phyloP scores from a whole-genome alignment of 2,797 vertebrate genomes.

The Coregonus suidteri region DNA sequence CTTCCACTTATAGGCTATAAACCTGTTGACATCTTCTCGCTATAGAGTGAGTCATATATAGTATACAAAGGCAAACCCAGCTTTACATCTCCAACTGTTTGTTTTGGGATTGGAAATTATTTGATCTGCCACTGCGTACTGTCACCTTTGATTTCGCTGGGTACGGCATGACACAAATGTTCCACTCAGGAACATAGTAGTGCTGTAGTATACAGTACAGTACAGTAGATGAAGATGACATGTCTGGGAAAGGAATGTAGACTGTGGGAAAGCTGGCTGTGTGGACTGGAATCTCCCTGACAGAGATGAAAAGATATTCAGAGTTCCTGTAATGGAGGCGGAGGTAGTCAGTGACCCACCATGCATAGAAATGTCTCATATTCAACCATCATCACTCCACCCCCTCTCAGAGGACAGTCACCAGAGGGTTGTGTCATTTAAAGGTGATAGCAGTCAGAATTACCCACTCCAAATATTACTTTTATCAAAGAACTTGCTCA shows the following conservation, averaged over 20 bases:
- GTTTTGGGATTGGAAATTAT: conserved; percentile 34
- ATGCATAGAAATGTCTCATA: conserved; percentile 41
- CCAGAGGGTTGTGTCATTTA: conserved; percentile 58
- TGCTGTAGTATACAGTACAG: background rate
- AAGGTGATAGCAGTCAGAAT: conserved; percentile 61
- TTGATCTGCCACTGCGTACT: conserved; percentile 22
- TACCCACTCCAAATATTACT: conserved; percentile 7
- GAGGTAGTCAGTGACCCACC: conserved; percentile 20
- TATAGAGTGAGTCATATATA: background rate
- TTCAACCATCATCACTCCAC: conserved; percentile 33
- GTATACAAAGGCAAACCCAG: conserved; percentile 21
- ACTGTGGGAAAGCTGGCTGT: background rate
- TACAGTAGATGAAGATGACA: background rate
- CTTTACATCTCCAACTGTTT: conserved; percentile 26
- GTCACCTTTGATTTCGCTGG: conserved; percentile 26
- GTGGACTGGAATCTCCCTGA: background rate
- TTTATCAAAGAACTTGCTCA: conserved; percentile 38
- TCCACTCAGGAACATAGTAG: background rate
- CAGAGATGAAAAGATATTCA: conserved; percentile 14
- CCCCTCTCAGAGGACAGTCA: conserved; percentile 39
- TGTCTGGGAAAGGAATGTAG: background rate
- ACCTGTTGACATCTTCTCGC: conserved; percentile 13
- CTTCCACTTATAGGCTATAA: background rate
- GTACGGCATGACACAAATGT: conserved; percentile 1
- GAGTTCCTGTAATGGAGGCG: conserved; percentile 11